Conservation (phyloP, 2,888 invertebrate species). For the Marasmarcha lunaedactyla region DNA sequence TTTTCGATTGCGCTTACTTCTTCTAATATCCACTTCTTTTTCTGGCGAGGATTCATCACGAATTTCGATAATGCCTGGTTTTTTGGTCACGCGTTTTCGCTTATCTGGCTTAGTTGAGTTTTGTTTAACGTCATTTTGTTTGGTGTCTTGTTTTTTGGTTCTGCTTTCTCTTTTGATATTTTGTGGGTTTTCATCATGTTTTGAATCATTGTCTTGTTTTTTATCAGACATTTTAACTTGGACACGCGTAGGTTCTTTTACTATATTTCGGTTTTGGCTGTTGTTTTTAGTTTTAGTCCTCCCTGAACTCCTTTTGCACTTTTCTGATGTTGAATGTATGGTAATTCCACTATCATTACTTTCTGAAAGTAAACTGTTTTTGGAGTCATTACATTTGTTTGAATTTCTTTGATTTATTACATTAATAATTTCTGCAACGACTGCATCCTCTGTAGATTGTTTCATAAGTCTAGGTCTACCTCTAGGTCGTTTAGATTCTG, state of each 20-base stretch:
- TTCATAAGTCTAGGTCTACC: conserved; percentile 1
- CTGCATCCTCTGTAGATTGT: conserved; percentile 3
- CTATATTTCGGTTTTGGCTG: too few species aligned
- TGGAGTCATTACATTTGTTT: not conserved
- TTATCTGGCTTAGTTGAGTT: conserved; percentile 14
- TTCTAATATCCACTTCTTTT: conserved; percentile 26
- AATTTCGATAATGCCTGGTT: conserved; percentile 1
- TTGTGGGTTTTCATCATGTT: conserved; percentile 5
- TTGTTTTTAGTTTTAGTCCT: too few species aligned
- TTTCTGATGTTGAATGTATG: too few species aligned
- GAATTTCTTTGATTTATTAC: not conserved
- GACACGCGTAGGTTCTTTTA: too few species aligned
- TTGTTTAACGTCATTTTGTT: conserved; percentile 11
- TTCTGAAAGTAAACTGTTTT: too few species aligned
- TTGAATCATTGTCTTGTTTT: too few species aligned
- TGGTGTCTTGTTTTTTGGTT: conserved; percentile 1
- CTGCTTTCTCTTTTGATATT: conserved; percentile 2
- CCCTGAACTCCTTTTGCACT: too few species aligned
- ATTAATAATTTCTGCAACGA: too few species aligned
- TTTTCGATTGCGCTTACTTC: conserved; percentile 35
- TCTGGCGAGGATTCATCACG: conserved; percentile 11
- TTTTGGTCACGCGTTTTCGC: conserved; percentile 8
- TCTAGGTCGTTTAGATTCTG: not conserved
- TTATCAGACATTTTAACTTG: too few species aligned
- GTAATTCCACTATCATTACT: too few species aligned